Conservation (phyloP, 2,888 invertebrate genomes). For the Protonemura montana region DNA sequence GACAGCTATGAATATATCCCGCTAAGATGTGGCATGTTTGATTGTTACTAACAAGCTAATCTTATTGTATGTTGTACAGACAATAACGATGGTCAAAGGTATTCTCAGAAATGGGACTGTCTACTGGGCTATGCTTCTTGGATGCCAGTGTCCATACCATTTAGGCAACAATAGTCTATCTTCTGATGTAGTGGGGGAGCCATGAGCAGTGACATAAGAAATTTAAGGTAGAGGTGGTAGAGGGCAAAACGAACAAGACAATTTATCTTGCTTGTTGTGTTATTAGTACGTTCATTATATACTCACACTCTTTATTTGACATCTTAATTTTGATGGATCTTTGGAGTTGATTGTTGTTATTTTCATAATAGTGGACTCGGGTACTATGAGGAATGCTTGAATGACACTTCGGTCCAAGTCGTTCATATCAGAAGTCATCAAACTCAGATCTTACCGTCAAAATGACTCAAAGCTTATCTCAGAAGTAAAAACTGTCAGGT, state of each 20-base stretch:
- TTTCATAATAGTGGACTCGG: too few relatives aligned
- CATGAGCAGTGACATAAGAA: neutral
- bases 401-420: too few relatives aligned
- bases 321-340: neutral
- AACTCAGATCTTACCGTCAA: too few relatives aligned
- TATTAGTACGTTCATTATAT: neutral
- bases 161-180: neutral
- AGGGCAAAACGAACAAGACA: neutral
- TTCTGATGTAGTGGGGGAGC: neutral
- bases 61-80: conserved; percentile 14
- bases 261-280: neutral
- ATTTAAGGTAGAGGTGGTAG: neutral
- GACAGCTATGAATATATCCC: neutral
- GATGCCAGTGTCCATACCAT: neutral
- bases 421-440: too few relatives aligned
- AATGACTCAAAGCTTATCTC: too few relatives aligned
- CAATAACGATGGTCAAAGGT: neutral
- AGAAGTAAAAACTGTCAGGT: too few relatives aligned
- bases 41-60: conserved; percentile 31
- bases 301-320: neutral
- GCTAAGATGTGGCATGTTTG: neutral
- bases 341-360: neutral
- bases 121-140: neutral
- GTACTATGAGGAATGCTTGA: too few relatives aligned
- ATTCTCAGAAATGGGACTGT: conserved; percentile 13